phyloP scores from a whole-genome alignment of 2,113 vertebrate species.

The Tauraco erythrolophus region DNA sequence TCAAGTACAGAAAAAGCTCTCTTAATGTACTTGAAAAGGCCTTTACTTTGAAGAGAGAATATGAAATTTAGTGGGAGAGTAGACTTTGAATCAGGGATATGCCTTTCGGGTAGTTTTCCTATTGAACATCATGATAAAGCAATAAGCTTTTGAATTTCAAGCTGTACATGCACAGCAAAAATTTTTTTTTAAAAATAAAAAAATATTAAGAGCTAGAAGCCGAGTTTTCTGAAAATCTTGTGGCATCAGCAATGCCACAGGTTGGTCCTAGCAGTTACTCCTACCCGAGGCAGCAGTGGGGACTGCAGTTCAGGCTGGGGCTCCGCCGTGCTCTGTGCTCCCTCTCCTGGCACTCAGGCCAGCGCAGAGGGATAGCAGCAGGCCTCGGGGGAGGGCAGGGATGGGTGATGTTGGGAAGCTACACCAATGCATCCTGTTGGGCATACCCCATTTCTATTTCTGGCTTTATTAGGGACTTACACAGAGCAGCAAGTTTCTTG shows the following conservation, averaged over 20 bases:
- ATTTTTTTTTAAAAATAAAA: too few relatives aligned
- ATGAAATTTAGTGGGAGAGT: background rate
- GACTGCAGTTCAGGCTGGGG: background rate
- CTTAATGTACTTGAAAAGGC: background rate
- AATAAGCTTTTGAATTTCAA: background rate
- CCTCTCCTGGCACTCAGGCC: constrained; percentile 42
- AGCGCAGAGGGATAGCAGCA: background rate
- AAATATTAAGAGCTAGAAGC: background rate
- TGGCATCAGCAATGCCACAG: background rate
- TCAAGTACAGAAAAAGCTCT: background rate
- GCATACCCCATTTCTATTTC: background rate
- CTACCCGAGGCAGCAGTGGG: background rate
- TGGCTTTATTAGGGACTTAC: background rate
- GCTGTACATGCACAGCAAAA: background rate
- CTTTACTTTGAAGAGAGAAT: background rate
- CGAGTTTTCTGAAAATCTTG: background rate
- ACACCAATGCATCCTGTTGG: background rate
- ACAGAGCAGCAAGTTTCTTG: background rate
- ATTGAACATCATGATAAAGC: background rate
- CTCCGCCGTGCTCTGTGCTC: constrained; percentile 16
- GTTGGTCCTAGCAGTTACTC: background rate
- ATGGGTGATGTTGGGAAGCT: background rate
- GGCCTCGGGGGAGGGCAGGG: background rate
- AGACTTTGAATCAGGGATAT: background rate
- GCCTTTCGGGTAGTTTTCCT: background rate